Evolutionary conservation across 1,140 invertebrate genomes (phyloP), one percentile per base, ranked within the genome.

Genomic region (Drosophila bocqueti): DNA sequence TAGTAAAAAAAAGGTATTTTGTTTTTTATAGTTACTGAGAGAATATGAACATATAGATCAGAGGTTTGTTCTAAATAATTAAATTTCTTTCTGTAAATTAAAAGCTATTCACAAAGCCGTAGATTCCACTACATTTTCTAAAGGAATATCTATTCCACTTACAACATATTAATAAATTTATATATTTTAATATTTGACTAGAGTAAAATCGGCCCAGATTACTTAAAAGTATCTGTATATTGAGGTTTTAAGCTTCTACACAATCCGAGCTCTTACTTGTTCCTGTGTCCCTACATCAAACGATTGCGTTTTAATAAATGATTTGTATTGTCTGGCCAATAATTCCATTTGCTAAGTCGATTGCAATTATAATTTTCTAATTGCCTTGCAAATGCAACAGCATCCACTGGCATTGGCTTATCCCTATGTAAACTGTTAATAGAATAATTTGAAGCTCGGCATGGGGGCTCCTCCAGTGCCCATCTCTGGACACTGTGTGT

Each of bases 361-460:
- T 40, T 40, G 54, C 36, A 40, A 57, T 55, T 64, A 42, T 38
- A 40, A 38, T 57, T 36, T 64, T 4, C 36, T 42, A 64, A 64
- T 64, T 64, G 61, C n/a, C 26, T 1, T 7, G n/a, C 59, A 31
- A 47, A 49, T 24, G 15, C 31, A 31, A 42, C 49, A 38, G n/a
- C 34, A 38, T 55, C 11, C 50, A 52, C 31, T 21, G 62, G n/a
- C 42, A n/a, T 38, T 52, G 43, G 61, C 55, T 52, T 18, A 45
- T 47, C 45, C 26, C 26, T 15, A 21, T 49, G 50, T 43, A 69
- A 77, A 69, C 42, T 62, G 57, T 57, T 77, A 78, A 78, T 77
- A 76, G 55, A 77, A 77, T 77, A 77, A 68, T 77, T 77, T 31
- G 57, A 59, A 66, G 64, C 62, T 45, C 43, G 11, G 26, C 38